Evolutionary conservation across 2,797 vertebrate genomes (phyloP).

Genomic region (Distichodus sexfasciatus): DNA sequence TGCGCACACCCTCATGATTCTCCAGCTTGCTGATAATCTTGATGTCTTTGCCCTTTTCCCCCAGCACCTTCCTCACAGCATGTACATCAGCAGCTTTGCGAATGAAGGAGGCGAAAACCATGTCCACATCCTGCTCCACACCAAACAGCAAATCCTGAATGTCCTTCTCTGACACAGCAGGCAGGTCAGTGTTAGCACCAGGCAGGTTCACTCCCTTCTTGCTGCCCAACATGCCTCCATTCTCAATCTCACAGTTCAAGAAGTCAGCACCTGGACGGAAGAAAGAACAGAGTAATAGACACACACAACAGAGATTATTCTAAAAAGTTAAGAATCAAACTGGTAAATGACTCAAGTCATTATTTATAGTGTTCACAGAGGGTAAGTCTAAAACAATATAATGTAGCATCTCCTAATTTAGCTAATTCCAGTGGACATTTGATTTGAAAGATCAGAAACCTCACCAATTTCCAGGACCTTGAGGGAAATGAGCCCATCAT

Average conservation of each 20-base stretch:
- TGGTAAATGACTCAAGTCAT: neutral
- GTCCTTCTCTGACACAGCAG: constrained; percentile 92
- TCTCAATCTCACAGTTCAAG: constrained; percentile 85
- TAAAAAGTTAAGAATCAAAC: neutral
- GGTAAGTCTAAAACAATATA: neutral
- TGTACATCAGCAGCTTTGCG: constrained; percentile 92
- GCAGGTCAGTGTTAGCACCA: constrained; percentile 90
- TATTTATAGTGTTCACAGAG: neutral
- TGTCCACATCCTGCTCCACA: constrained; percentile 92
- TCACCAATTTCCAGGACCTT: constrained; percentile 88
- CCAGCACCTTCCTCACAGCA: constrained; percentile 87
- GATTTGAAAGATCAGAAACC: constrained; percentile 21
- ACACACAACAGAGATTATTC: constrained; percentile 31
- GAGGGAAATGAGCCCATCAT: constrained; percentile 94
- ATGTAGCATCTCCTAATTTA: neutral
- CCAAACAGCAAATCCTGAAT: constrained; percentile 92
- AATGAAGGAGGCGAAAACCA: constrained; percentile 98
- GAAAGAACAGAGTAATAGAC: constrained; percentile 47
- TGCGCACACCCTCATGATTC: constrained; percentile 96
- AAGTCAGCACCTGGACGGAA: constrained; percentile 77
- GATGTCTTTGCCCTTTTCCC: constrained; percentile 95
- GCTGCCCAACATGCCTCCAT: constrained; percentile 89
- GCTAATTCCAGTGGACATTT: no score
- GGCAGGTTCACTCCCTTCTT: constrained; percentile 98
- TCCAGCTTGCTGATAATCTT: constrained; percentile 99